Conservation (phyloP, 2,797 vertebrate species). For the Enteromius argenteus region DNA sequence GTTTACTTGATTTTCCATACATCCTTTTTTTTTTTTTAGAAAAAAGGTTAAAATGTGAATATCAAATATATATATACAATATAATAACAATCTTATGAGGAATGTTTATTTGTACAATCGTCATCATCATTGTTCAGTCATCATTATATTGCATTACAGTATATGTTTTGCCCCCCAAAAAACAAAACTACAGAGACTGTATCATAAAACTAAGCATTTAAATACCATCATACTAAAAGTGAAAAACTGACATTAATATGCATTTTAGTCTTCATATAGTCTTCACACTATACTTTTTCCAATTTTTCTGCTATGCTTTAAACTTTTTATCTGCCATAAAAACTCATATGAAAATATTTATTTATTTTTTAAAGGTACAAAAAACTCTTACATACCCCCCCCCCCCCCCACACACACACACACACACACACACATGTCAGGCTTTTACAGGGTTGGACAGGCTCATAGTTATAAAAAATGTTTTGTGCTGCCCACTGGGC, state of each 20-base stretch:
- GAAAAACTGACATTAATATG: not conserved
- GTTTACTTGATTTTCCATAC: not conserved
- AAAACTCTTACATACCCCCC: no score
- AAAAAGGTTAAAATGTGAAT: not conserved
- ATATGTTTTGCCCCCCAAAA: not conserved
- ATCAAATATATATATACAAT: not conserved
- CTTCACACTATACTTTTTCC: not conserved
- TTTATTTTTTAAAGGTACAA: not conserved
- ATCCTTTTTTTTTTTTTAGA: not conserved
- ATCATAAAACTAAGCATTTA: not conserved
- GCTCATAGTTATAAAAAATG: not conserved
- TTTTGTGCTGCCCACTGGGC: not conserved
- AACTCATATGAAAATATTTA: not conserved
- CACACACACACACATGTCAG: not conserved
- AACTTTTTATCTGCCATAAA: not conserved
- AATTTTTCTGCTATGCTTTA: not conserved
- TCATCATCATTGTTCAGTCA: not conserved
- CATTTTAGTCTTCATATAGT: not conserved
- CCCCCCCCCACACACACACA: no score
- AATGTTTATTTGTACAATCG: not conserved
- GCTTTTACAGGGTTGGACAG: not conserved
- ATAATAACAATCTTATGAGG: not conserved
- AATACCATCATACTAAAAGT: not conserved
- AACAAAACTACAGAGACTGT: not conserved
- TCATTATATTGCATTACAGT: not conserved